Conservation (phyloP, 2,888 invertebrate genomes). For the Perdita meconis region DNA sequence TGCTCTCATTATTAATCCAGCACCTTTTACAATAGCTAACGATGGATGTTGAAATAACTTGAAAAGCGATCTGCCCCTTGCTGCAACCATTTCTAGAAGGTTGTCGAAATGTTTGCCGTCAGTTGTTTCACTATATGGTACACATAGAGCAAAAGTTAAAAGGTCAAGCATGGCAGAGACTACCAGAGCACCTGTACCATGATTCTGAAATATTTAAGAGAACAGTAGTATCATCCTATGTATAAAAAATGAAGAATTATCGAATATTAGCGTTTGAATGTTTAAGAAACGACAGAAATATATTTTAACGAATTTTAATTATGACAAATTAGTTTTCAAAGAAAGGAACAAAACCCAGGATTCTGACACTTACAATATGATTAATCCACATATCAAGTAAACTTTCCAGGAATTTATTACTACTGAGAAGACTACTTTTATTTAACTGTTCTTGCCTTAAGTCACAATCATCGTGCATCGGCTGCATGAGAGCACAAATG, state of each 20-base stretch:
- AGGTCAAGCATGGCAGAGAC: constrained; percentile 99
- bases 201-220: constrained; percentile 86
- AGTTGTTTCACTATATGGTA: constrained; percentile 99
- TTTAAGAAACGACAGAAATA: not conserved
- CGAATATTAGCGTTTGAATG: not conserved
- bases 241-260: not conserved
- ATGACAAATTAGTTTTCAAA: not conserved
- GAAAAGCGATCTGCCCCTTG: constrained; percentile 95
- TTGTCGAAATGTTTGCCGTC: constrained; percentile 98
- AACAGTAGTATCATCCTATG: constrained; percentile 2
- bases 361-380: constrained; percentile 91
- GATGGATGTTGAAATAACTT: constrained; percentile 98
- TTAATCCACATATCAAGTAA: constrained; percentile 97
- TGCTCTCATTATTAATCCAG: constrained; percentile 98
- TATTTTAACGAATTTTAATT: not conserved
- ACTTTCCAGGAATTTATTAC: constrained; percentile 95
- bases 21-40: constrained; percentile 98
- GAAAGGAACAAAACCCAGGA: not conserved
- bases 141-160: constrained; percentile 98
- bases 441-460: constrained; percentile 98
- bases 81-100: constrained; percentile 96
- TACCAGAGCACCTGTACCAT: constrained; percentile 97
- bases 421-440: constrained; percentile 97
- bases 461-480: constrained; percentile 98
- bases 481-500: constrained; percentile 98